A percentile compares a stretch with the other conserved stretches of the same genome.
phyloP scores from a whole-genome alignment of 2,888 invertebrate genomes.

The Leptura quadrifasciata region DNA sequence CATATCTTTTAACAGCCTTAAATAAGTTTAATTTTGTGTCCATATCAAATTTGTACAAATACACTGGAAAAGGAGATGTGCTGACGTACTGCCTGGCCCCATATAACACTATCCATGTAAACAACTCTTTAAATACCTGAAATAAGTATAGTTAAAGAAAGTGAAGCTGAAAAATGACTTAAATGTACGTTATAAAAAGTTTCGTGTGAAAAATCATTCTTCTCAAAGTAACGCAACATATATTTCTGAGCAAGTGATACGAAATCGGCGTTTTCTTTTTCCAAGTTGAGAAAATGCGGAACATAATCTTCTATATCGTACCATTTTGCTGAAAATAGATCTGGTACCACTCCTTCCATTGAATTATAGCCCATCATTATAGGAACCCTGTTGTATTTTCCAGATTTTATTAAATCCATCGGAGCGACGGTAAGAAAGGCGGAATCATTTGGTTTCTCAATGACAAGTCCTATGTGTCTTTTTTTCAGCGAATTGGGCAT shows the following conservation, averaged over 20 bases:
- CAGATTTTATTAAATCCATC: constrained; percentile 62
- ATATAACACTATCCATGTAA: neutral
- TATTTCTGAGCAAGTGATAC: neutral
- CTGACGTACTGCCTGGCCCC: constrained; percentile 57
- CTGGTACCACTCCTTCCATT: constrained; percentile 65
- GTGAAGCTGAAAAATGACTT: neutral
- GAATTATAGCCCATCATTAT: constrained; percentile 68
- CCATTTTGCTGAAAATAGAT: neutral
- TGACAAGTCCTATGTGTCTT: constrained; percentile 59
- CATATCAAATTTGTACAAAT: constrained; percentile 64
- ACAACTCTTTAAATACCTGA: neutral
- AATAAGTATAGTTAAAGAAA: neutral
- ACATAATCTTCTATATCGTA: neutral
- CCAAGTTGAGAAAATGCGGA: neutral
- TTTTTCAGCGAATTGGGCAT: neutral
- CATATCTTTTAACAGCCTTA: constrained; percentile 51
- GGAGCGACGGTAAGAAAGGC: constrained; percentile 67
- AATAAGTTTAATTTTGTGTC: constrained; percentile 59
- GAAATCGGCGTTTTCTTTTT: neutral
- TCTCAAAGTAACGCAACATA: neutral
- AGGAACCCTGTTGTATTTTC: constrained; percentile 68
- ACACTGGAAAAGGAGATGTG: constrained; percentile 63
- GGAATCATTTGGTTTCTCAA: constrained; percentile 60
- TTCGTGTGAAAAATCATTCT: neutral
- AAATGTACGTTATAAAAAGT: neutral